A percentile compares a stretch with the other conserved stretches of the same genome.
phyloP scores from a whole-genome alignment of 2,888 invertebrate species.

The Tenthredo notha region DNA sequence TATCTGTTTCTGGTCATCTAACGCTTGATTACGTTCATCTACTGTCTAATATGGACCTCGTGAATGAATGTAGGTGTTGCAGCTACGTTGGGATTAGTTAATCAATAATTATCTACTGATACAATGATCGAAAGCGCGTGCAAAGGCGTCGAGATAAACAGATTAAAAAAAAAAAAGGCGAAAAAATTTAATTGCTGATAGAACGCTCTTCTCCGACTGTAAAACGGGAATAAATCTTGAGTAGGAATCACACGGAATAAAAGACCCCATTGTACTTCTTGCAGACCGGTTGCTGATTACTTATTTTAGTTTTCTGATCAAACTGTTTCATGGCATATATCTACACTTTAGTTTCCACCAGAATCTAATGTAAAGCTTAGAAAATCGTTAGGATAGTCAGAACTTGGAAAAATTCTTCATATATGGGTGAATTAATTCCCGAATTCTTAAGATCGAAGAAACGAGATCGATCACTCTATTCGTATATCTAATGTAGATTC shows the following conservation, averaged over 20 bases:
- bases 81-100: neutral
- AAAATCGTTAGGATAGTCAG: neutral
- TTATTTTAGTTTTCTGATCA: neutral
- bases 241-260: neutral
- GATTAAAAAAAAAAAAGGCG: neutral
- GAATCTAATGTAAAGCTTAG: neutral
- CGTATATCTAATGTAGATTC: neutral
- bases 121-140: neutral
- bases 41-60: neutral
- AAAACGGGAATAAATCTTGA: neutral
- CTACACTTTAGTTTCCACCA: neutral
- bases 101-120: constrained; percentile 3
- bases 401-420: neutral
- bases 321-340: neutral
- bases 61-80: neutral
- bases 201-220: neutral
- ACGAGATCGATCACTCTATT: neutral
- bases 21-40: neutral
- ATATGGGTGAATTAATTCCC: neutral
- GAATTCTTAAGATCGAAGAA: neutral
- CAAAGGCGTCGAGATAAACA: neutral
- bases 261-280: too few species aligned
- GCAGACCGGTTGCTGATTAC: neutral
- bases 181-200: neutral
- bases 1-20: neutral